These are phyloP conservation scores for Amblyjoppa proteus DNA, from an alignment of 2,888 invertebrate species.

Conservation along the genomic window DNA sequence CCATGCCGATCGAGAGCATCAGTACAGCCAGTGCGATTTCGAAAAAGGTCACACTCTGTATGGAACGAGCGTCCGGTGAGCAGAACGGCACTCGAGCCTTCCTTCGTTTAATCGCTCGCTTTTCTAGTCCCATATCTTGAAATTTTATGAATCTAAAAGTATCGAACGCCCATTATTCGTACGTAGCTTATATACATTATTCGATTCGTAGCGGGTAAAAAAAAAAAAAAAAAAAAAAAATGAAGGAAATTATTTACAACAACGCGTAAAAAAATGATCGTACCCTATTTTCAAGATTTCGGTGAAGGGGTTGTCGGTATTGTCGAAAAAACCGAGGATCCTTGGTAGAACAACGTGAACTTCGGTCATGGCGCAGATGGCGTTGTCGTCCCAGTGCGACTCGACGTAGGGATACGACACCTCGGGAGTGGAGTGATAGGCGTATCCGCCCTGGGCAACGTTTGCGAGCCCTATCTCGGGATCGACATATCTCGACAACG, in stretches of 20 bases:
- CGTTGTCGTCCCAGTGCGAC: conserved; percentile 76
- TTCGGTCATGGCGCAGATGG: conserved; percentile 80
- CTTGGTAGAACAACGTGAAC: conserved; percentile 78
- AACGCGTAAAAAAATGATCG: too few relatives aligned
- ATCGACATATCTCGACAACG: conserved; percentile 74
- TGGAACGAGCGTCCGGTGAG: conserved; percentile 72
- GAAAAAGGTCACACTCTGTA: conserved; percentile 77
- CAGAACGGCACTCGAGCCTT: conserved; percentile 78
- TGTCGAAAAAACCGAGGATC: conserved; percentile 72
- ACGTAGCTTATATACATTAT: neutral
- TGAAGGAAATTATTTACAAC: neutral
- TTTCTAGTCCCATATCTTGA: conserved; percentile 75
- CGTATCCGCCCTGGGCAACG: conserved; percentile 76
- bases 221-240: neutral
- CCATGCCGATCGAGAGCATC: conserved; percentile 72
- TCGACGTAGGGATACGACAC: conserved; percentile 79
- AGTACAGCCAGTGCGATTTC: conserved; percentile 79
- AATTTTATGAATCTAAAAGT: conserved; percentile 74
- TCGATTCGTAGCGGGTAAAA: neutral
- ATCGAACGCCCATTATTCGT: neutral
- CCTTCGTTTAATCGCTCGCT: conserved; percentile 77
- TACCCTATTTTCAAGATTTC: conserved; percentile 80
- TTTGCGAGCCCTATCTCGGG: conserved; percentile 76
- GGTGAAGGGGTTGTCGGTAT: conserved; percentile 77
- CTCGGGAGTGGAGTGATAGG: conserved; percentile 80